Evolutionary conservation across 2,888 invertebrate genomes (phyloP), one percentile per base, ranked within the genome.

Genomic region (Theodoxus fluviatilis): DNA sequence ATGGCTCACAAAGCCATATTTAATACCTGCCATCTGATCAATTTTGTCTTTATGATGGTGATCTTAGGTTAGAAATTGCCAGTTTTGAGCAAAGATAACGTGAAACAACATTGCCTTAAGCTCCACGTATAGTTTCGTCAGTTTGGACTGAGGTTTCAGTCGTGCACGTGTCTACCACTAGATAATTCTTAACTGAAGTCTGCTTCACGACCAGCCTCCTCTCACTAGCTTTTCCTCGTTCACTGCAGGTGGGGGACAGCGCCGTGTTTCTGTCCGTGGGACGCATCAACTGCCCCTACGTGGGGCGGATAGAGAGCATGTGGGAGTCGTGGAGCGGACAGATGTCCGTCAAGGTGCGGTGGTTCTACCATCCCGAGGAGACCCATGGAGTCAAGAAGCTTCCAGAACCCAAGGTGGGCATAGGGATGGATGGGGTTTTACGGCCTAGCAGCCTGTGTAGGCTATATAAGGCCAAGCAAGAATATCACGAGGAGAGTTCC

Each of bases 281-380:
- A 2, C 91, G 94, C 71, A 93, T 94, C 35, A 94, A 95, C 89
- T 90, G 96, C 78, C 96, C 97, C 0, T 97, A 95, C 88, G 95
- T 96, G 83, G 96, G 96, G 0, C 92, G 93, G 73, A 94, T 96
- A 73, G 94, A 94, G 86, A 93, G 94, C 74, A 92, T 97, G 91
- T 97, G 96, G 96, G 94, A 96, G 87, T 92, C 93, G 12, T 92
- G 93, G 84, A 92, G 92, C 47, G 92, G 92, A 43, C 94, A 93
- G 83, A 96, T 95, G 94, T 92, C 94, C 59, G 96, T 97, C 59
- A 92, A 92, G 78, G 96, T 97, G 67, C 93, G 94, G 84, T 97
- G 97, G 97, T 97, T 95, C 89, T 97, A 97, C 89, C 96, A 96
- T 88, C 96, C 96, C 0, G 96, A 96, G 88, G 97, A 97, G 88